A percentile compares a stretch with the other conserved stretches of the same genome.
Conservation (phyloP, 2,113 vertebrate species). For the Arizona elegans region DNA sequence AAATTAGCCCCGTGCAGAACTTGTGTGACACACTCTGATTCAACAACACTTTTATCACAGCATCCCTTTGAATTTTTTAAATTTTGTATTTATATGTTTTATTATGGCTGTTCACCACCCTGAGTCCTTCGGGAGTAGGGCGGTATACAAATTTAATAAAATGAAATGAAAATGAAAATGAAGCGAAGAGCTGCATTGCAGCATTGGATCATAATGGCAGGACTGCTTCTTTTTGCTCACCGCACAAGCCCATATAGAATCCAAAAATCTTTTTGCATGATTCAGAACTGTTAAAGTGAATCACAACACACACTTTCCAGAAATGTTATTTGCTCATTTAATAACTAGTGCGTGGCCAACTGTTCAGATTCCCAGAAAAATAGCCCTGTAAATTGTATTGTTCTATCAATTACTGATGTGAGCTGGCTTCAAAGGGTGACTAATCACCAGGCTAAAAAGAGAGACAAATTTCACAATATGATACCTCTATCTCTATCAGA, state of each 20-base stretch:
- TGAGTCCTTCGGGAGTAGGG: no score
- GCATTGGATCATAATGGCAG: not conserved
- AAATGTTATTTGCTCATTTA: not conserved
- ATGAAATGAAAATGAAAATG: no score
- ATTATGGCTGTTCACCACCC: no score
- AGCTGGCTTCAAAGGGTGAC: not conserved
- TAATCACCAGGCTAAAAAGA: not conserved
- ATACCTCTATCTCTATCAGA: not conserved
- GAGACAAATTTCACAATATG: not conserved
- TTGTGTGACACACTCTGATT: not conserved
- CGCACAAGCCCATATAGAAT: not conserved
- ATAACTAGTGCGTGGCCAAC: not conserved
- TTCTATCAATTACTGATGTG: not conserved
- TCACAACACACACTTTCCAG: not conserved
- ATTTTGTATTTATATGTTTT: no score
- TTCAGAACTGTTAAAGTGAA: not conserved
- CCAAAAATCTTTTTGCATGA: not conserved
- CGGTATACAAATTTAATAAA: no score
- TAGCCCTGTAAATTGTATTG: not conserved
- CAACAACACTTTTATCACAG: not conserved
- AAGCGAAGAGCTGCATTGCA: not conserved
- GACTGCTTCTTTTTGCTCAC: not conserved
- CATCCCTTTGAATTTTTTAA: no score
- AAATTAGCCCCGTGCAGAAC: not conserved
- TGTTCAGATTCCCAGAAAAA: not conserved